phyloP scores from a whole-genome alignment of 1,140 invertebrate species.

The Caenorhabditis brenneri region DNA sequence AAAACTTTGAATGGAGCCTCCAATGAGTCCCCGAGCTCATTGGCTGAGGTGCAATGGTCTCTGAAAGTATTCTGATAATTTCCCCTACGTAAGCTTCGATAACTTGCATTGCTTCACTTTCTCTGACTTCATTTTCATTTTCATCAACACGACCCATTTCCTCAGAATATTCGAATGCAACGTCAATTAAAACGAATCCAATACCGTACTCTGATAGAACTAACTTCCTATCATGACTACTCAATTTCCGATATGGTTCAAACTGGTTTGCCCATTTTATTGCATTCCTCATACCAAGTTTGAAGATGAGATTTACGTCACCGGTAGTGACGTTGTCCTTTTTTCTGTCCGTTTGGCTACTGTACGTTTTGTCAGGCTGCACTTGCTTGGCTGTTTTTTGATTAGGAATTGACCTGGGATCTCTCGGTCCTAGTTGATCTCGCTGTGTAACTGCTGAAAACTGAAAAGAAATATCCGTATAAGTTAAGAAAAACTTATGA shows the following conservation, averaged over 20 bases:
- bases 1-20: constrained; percentile 18
- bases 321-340: neutral
- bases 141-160: constrained; percentile 9
- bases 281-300: constrained; percentile 17
- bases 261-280: constrained; percentile 47
- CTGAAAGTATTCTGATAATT: no score
- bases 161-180: neutral
- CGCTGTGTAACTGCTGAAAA: constrained; percentile 35
- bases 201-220: constrained; percentile 38
- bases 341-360: no score
- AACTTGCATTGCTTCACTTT: neutral
- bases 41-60: no score
- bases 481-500: no score
- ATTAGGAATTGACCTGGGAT: neutral
- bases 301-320: constrained; percentile 38
- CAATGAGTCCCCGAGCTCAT: no score
- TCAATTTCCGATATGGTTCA: neutral
- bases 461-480: no score
- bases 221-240: neutral
- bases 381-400: no score
- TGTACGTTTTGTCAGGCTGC: no score
- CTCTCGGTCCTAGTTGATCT: constrained; percentile 47
- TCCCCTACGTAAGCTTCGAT: no score
- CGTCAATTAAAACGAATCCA: constrained; percentile 43
- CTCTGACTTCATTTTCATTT: constrained; percentile 35